phyloP scores from a whole-genome alignment of 2,797 vertebrate species.

The Bovichtus variegatus region DNA sequence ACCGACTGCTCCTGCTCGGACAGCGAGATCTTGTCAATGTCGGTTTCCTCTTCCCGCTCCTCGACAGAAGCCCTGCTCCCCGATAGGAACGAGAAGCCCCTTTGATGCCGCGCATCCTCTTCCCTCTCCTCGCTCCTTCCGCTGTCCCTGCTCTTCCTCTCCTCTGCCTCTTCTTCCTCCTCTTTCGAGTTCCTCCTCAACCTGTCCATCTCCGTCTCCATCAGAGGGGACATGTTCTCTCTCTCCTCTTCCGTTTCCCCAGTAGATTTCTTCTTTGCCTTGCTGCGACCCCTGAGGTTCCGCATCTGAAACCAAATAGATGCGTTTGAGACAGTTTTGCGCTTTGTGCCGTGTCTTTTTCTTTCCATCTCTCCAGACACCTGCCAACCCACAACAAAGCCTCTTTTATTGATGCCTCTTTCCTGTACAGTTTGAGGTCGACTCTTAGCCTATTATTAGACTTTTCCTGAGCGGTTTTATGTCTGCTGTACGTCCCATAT shows the following conservation, averaged over 20 bases:
- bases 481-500: slow-evolving; percentile 76
- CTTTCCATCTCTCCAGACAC: slow-evolving; percentile 72
- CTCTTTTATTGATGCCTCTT: slow-evolving; percentile 66
- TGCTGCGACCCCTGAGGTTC: slow-evolving; percentile 83
- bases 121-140: slow-evolving; percentile 49
- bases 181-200: slow-evolving; percentile 56
- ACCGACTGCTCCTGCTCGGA: slow-evolving; percentile 59
- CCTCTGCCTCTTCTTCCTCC: slow-evolving; percentile 47
- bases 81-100: slow-evolving; percentile 40
- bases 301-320: slow-evolving; percentile 82
- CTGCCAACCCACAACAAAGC: slow-evolving; percentile 81
- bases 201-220: slow-evolving; percentile 77
- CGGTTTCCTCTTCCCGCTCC: slow-evolving; percentile 71
- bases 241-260: slow-evolving; percentile 71
- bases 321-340: slow-evolving; percentile 64
- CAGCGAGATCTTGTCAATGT: slow-evolving; percentile 55
- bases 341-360: slow-evolving; percentile 56
- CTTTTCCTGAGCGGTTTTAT: slow-evolving; percentile 45
- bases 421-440: slow-evolving; percentile 69
- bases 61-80: slow-evolving; percentile 53
- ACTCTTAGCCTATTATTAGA: slow-evolving; percentile 77
- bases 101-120: slow-evolving; percentile 55
- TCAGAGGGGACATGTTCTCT: slow-evolving; percentile 70
- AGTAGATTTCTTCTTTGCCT: slow-evolving; percentile 74
- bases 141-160: slow-evolving; percentile 48